A percentile compares a stretch with the other conserved stretches of the same genome.
Evolutionary conservation across 2,797 vertebrate species (phyloP).

Genomic region (Helostoma temminkii): DNA sequence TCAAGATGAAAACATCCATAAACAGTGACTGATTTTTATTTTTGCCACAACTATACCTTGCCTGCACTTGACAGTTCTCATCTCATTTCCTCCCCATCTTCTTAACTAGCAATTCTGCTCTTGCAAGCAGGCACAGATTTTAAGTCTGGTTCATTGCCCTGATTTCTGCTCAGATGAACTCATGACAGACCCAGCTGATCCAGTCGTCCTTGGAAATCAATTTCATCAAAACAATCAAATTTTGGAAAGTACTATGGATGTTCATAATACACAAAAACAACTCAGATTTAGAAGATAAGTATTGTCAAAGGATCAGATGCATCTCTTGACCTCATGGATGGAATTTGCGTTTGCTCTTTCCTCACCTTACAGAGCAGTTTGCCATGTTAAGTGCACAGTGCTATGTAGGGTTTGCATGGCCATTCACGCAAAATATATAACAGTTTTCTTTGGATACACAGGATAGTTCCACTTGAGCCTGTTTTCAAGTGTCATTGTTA

Average conservation of each 20-base stretch:
- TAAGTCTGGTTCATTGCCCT: slow-evolving; percentile 9
- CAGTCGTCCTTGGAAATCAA: slow-evolving; percentile 42
- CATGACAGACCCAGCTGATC: not conserved
- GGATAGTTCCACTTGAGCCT: too few species aligned
- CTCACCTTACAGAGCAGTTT: not conserved
- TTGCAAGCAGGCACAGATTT: slow-evolving; percentile 27
- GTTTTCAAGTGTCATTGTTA: too few species aligned
- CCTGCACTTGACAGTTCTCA: not conserved
- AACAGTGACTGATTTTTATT: too few species aligned
- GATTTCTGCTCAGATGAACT: slow-evolving; percentile 31
- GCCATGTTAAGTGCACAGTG: not conserved
- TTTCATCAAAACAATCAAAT: slow-evolving; percentile 20
- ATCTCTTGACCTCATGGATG: slow-evolving; percentile 8
- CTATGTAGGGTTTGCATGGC: not conserved
- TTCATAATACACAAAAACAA: not conserved
- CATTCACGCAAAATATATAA: not conserved
- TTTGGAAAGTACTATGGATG: not conserved
- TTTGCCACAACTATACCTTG: slow-evolving; percentile 3
- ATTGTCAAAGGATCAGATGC: not conserved
- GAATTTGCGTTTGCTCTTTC: not conserved
- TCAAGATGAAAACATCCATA: too few species aligned
- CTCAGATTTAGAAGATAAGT: not conserved
- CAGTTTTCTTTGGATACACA: too few species aligned
- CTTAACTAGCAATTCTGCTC: not conserved
- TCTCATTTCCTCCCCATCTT: not conserved